Percentiles rank a stretch among this genome's conserved stretches.
These are phyloP conservation scores for Benthosema pterotum DNA, from an alignment of 2,797 vertebrate genomes.

Conservation along the genomic window DNA sequence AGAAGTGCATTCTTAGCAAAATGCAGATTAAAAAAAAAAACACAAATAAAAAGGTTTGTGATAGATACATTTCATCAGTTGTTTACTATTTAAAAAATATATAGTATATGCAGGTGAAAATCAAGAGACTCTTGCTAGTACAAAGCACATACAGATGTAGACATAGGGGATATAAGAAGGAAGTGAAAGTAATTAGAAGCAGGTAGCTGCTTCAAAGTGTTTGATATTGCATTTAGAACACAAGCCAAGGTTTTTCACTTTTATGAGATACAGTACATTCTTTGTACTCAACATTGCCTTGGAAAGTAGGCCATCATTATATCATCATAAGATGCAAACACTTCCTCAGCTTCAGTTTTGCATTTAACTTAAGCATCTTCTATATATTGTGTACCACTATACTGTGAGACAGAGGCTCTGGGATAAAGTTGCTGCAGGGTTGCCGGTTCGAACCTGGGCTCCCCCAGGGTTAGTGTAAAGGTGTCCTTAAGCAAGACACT, in stretches of 20 bases:
- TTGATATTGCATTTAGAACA: slow-evolving; percentile 57
- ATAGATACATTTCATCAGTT: slow-evolving; percentile 34
- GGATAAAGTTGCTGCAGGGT: no score
- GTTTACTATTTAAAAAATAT: slow-evolving; percentile 1
- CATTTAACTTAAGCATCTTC: not conserved
- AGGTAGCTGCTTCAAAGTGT: slow-evolving; percentile 54
- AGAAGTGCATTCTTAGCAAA: not conserved
- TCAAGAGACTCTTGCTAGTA: slow-evolving; percentile 43
- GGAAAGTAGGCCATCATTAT: slow-evolving; percentile 51
- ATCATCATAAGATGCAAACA: slow-evolving; percentile 20
- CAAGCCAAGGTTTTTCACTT: slow-evolving; percentile 49
- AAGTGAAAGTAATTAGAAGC: slow-evolving; percentile 59
- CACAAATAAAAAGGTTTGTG: slow-evolving; percentile 37
- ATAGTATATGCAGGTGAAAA: slow-evolving; percentile 41
- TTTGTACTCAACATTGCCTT: slow-evolving; percentile 45
- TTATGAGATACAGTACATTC: slow-evolving; percentile 33
- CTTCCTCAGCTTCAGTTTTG: slow-evolving; percentile 12
- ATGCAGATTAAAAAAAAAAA: slow-evolving; percentile 18
- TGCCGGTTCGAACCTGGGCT: no score
- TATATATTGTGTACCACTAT: not conserved
- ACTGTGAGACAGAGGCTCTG: not conserved
- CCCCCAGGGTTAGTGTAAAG: no score
- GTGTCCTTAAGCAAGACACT: no score
- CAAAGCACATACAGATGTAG: slow-evolving; percentile 14
- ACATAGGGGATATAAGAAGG: slow-evolving; percentile 8